Conservation (phyloP, 2,113 vertebrate genomes). For the Guaruba guarouba region DNA sequence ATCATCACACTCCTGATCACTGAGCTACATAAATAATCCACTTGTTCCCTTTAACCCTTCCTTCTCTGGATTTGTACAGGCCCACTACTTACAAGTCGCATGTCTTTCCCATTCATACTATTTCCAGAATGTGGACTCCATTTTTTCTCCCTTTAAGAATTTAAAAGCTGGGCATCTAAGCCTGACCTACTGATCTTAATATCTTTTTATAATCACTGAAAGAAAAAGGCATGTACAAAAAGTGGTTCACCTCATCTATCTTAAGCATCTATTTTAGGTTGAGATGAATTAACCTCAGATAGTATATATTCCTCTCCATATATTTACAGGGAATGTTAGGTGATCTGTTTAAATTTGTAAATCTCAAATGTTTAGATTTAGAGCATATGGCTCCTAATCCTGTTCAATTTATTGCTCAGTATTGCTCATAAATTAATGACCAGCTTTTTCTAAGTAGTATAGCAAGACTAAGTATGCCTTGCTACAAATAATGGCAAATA, state of each 20-base stretch:
- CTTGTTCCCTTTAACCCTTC: neutral
- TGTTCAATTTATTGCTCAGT: neutral
- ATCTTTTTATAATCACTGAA: neutral
- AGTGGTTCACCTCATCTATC: neutral
- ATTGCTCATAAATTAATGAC: neutral
- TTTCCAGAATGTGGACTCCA: neutral
- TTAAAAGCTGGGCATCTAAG: neutral
- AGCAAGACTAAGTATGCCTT: neutral
- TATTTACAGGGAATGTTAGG: neutral
- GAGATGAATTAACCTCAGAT: neutral
- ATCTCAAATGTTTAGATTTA: neutral
- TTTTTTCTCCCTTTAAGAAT: neutral
- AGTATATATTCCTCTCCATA: neutral
- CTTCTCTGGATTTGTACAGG: neutral
- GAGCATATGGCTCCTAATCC: neutral
- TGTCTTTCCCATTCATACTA: neutral
- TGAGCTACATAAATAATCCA: constrained; percentile 10
- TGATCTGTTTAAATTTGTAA: neutral
- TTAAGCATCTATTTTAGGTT: neutral
- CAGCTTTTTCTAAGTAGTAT: neutral
- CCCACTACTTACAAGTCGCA: neutral
- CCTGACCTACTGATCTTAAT: neutral
- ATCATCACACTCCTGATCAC: neutral
- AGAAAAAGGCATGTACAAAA: neutral
- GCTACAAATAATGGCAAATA: neutral